Evolutionary conservation across 2,113 vertebrate genomes (phyloP).

Genomic region (Ia io): DNA sequence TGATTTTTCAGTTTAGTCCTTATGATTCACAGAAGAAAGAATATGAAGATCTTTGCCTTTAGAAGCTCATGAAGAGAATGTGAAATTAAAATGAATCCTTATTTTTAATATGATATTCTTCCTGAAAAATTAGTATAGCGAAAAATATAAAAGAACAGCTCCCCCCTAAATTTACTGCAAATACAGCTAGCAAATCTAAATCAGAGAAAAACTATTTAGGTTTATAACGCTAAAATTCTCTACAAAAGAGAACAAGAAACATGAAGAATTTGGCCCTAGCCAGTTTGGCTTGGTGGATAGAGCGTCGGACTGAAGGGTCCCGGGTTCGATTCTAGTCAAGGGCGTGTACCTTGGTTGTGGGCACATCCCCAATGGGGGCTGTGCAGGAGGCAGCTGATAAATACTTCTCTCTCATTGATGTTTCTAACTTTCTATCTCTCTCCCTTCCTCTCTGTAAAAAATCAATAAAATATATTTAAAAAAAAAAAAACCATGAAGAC

Average conservation of each 20-base stretch:
- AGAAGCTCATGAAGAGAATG: constrained; percentile 49
- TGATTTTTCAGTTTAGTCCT: constrained; percentile 68
- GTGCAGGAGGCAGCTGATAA: no score
- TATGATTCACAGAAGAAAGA: constrained; percentile 56
- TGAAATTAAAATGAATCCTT: constrained; percentile 57
- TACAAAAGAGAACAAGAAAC: constrained; percentile 18
- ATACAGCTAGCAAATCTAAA: constrained; percentile 48
- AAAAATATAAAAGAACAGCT: neutral
- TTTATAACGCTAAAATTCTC: neutral
- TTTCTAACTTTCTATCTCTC: no score
- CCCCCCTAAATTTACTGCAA: neutral
- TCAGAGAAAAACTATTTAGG: constrained; percentile 35
- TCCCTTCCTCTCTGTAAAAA: no score
- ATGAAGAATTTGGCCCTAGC: neutral
- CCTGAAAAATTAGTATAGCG: constrained; percentile 52
- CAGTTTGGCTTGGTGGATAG: neutral
- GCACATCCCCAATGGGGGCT: no score
- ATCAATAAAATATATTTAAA: no score
- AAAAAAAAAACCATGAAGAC: neutral
- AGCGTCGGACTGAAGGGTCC: no score
- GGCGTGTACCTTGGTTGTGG: no score
- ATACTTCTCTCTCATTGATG: no score
- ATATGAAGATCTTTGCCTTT: constrained; percentile 67
- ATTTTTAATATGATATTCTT: constrained; percentile 64
- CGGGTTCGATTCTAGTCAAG: no score